These are phyloP conservation scores for Harmothoe impar DNA, from an alignment of 2,888 invertebrate species.

Conservation along the genomic window DNA sequence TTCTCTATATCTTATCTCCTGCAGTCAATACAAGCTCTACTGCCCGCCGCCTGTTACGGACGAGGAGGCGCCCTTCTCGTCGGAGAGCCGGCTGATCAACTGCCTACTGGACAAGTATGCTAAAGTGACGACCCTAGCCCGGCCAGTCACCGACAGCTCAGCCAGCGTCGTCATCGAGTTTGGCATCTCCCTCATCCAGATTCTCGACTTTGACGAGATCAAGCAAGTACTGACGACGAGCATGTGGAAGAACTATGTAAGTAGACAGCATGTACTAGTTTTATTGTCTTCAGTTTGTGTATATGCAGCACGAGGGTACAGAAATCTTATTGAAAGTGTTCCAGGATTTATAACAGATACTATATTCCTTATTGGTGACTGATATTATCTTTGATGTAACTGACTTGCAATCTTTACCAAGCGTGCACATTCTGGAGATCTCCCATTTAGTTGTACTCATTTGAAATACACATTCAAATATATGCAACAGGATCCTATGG, in stretches of 20 bases:
- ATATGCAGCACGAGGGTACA: too few species aligned
- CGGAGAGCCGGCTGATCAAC: slow-evolving; percentile 65
- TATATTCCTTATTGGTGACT: too few species aligned
- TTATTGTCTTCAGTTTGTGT: not conserved
- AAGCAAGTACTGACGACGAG: slow-evolving; percentile 64
- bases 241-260: slow-evolving; percentile 66
- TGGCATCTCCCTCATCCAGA: slow-evolving; percentile 64
- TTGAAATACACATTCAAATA: too few species aligned
- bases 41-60: not conserved
- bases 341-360: too few species aligned
- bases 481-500: too few species aligned
- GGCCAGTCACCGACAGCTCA: slow-evolving; percentile 60
- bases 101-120: slow-evolving; percentile 63
- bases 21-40: slow-evolving; percentile 30
- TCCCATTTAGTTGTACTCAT: too few species aligned
- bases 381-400: not conserved
- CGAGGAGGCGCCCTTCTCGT: slow-evolving; percentile 44
- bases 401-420: not conserved
- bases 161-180: slow-evolving; percentile 63
- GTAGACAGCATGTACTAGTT: not conserved
- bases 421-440: too few species aligned
- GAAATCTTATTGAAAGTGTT: too few species aligned
- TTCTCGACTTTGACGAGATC: slow-evolving; percentile 65
- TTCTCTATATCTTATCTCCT: too few species aligned
- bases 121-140: slow-evolving; percentile 63